Percentiles rank a stretch among this genome's conserved stretches.
These are phyloP conservation scores for Adelphocoris suturalis DNA, from an alignment of 2,888 invertebrate species.

Conservation along the genomic window DNA sequence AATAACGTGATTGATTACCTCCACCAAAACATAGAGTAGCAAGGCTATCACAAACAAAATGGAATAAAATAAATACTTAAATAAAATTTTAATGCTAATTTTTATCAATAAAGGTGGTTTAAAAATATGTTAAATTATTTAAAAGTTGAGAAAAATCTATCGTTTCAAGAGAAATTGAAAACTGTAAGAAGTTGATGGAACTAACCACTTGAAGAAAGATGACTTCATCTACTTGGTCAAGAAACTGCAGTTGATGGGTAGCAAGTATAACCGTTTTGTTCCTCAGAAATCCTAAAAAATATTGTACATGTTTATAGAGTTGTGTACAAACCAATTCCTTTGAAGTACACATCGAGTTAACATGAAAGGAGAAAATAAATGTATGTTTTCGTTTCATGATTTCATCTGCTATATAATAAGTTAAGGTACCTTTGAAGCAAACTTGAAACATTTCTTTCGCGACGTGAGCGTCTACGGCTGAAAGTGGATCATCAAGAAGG, in stretches of 20 bases:
- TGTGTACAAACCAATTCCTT: too few species aligned
- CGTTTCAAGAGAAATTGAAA: not conserved
- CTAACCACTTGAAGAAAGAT: conserved; percentile 81
- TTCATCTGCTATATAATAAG: too few species aligned
- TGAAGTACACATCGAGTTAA: too few species aligned
- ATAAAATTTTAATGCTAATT: not conserved
- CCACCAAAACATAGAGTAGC: too few species aligned
- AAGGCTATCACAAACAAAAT: too few species aligned
- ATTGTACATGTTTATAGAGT: not conserved
- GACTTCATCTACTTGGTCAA: conserved; percentile 84
- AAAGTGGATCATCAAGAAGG: conserved; percentile 88
- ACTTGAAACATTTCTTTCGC: conserved; percentile 87
- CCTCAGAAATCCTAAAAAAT: conserved; percentile 81
- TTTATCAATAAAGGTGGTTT: not conserved
- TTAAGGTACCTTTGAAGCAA: conserved; percentile 81
- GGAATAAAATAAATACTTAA: too few species aligned
- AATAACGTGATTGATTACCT: too few species aligned
- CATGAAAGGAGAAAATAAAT: too few species aligned
- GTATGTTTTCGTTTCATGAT: too few species aligned
- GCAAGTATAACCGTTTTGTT: conserved; percentile 87
- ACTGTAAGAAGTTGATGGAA: not conserved
- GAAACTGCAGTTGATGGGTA: conserved; percentile 91
- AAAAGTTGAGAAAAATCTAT: too few species aligned
- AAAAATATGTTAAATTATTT: too few species aligned
- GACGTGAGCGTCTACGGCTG: conserved; percentile 89